Evolutionary conservation across 1,140 invertebrate species (phyloP).

Genomic region (Antheraea mylitta): DNA sequence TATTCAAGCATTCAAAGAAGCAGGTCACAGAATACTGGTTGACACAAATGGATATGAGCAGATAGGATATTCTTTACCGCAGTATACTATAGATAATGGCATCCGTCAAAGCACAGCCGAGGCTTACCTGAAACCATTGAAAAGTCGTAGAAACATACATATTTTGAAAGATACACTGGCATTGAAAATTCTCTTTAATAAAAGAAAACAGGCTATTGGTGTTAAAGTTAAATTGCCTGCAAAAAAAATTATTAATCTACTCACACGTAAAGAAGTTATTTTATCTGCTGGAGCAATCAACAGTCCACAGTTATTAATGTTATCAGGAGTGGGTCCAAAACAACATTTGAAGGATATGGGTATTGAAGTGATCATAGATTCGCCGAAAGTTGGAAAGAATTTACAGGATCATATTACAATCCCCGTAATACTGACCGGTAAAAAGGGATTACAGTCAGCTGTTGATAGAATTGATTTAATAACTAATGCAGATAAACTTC

Average conservation of each 20-base stretch:
- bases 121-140: slow-evolving; percentile 23
- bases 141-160: slow-evolving; percentile 76
- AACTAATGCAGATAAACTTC: slow-evolving; percentile 85
- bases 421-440: slow-evolving; percentile 62
- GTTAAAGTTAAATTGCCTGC: slow-evolving; percentile 40
- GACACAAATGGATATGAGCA: slow-evolving; percentile 15
- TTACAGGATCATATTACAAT: slow-evolving; percentile 78
- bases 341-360: too few relatives aligned
- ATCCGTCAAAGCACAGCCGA: slow-evolving; percentile 76
- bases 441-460: slow-evolving; percentile 80
- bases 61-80: slow-evolving; percentile 37
- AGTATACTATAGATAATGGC: slow-evolving; percentile 66
- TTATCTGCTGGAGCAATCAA: too few relatives aligned
- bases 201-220: slow-evolving; percentile 66
- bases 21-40: slow-evolving; percentile 28
- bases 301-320: too few relatives aligned
- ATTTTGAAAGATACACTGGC: slow-evolving; percentile 69
- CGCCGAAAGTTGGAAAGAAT: slow-evolving; percentile 80
- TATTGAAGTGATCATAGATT: slow-evolving; percentile 48
- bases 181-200: too few relatives aligned
- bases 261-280: slow-evolving; percentile 10
- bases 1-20: slow-evolving; percentile 28
- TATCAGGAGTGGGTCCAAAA: too few relatives aligned
- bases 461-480: slow-evolving; percentile 63
- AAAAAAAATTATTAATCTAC: slow-evolving; percentile 42